Evolutionary conservation across 2,113 vertebrate species (phyloP).

Genomic region (Bos javanicus): DNA sequence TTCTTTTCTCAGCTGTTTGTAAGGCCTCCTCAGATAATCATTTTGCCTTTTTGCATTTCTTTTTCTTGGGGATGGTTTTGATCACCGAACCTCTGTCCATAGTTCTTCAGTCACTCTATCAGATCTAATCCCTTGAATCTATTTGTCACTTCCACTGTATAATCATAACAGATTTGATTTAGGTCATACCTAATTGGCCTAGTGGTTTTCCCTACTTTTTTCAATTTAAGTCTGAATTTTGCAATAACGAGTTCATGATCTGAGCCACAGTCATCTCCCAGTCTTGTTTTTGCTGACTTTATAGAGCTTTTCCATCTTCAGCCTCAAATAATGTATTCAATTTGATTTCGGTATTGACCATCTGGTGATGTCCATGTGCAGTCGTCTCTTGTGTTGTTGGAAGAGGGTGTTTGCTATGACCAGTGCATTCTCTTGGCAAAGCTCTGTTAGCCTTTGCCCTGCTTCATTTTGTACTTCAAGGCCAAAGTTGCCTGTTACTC

Average conservation of each 20-base stretch:
- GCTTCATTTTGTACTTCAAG: not conserved
- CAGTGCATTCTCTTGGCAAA: not conserved
- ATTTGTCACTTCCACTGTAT: not conserved
- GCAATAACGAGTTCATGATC: not conserved
- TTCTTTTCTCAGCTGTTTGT: not conserved
- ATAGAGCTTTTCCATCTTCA: not conserved
- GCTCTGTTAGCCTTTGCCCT: not conserved
- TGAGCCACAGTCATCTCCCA: not conserved
- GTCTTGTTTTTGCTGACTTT: not conserved
- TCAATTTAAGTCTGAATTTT: not conserved
- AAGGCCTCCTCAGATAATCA: not conserved
- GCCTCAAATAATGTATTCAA: not conserved
- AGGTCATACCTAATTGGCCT: not conserved
- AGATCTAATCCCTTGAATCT: not conserved
- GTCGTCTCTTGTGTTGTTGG: not conserved
- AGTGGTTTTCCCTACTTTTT: not conserved
- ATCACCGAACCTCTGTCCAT: not conserved
- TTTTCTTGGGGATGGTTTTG: not conserved
- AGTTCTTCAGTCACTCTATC: not conserved
- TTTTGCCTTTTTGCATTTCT: not conserved
- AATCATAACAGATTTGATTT: not conserved
- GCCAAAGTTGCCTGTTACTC: not conserved
- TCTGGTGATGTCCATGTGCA: not conserved
- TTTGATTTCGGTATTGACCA: not conserved
- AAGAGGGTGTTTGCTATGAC: not conserved